phyloP scores from a whole-genome alignment of 2,888 invertebrate genomes.

The Gryllus longicercus region DNA sequence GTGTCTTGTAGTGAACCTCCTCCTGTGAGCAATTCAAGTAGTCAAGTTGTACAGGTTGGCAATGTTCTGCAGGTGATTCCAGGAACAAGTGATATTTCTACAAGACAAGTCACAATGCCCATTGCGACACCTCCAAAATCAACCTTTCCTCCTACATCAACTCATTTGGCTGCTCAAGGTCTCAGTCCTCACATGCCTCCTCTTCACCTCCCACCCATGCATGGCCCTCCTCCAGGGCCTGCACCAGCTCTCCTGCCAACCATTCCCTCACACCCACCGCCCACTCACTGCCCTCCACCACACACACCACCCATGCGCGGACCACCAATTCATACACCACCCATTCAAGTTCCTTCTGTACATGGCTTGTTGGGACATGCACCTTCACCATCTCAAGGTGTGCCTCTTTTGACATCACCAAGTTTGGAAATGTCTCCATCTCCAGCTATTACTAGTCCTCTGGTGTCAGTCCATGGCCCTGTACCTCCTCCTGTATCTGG shows the following conservation, averaged over 20 bases:
- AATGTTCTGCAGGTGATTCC: conserved; percentile 60
- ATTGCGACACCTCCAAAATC: neutral
- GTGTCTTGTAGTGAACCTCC: conserved; percentile 11
- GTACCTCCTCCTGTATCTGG: conserved; percentile 1
- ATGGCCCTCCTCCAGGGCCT: conserved; percentile 1
- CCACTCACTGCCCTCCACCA: neutral
- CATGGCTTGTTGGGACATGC: neutral
- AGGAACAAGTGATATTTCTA: conserved; percentile 45
- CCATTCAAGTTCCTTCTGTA: neutral
- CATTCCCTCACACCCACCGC: neutral
- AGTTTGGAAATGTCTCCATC: conserved; percentile 21
- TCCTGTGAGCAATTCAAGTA: neutral
- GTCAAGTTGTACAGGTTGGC: conserved; percentile 51
- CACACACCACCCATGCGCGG: neutral
- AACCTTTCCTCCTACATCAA: conserved; percentile 18
- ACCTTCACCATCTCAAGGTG: neutral
- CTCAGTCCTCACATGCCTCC: neutral
- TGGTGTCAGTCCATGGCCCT: conserved; percentile 3
- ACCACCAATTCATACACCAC: neutral
- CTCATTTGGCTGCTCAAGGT: conserved; percentile 2
- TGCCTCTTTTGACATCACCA: neutral
- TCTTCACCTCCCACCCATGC: neutral
- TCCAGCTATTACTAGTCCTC: neutral
- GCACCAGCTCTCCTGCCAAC: neutral
- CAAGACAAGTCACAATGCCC: conserved; percentile 19